Evolutionary conservation across 2,888 invertebrate genomes (phyloP).

Genomic region (Ectemnius continuus): DNA sequence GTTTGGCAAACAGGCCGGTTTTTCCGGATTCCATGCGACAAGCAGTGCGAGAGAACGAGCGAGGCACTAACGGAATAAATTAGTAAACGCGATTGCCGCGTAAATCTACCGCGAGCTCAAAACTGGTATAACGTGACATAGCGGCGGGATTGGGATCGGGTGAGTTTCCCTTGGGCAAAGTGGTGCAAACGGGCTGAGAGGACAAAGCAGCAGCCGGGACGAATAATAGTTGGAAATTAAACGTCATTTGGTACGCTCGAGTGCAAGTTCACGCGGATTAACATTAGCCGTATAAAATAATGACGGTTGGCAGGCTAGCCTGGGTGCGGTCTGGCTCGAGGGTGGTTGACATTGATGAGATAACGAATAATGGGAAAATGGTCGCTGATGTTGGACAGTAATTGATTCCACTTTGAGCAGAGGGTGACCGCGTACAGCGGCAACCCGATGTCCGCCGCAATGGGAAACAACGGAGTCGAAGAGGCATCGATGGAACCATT

Average conservation of each 20-base stretch:
- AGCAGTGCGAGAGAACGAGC: too few species aligned
- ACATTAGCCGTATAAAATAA: background rate
- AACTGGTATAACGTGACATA: too few species aligned
- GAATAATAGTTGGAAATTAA: background rate
- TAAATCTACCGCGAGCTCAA: too few species aligned
- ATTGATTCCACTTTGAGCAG: constrained; percentile 1
- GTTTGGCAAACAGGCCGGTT: too few species aligned
- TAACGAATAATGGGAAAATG: background rate
- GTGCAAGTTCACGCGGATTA: background rate
- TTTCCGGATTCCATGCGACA: too few species aligned
- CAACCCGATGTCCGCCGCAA: background rate
- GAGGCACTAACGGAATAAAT: too few species aligned
- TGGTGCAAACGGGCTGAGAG: background rate
- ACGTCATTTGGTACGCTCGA: background rate
- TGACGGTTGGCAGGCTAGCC: background rate
- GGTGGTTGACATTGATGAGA: background rate
- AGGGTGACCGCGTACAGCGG: background rate
- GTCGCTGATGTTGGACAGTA: too few species aligned
- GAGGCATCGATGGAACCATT: constrained; percentile 54
- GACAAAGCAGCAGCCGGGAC: background rate
- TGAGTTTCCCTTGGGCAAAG: too few species aligned
- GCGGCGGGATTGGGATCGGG: too few species aligned
- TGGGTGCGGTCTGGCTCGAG: background rate
- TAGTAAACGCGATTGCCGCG: too few species aligned
- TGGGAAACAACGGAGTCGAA: constrained; percentile 3